These are phyloP conservation scores for Shargacucullia verbasci DNA, from an alignment of 2,888 invertebrate species.

Conservation along the genomic window DNA sequence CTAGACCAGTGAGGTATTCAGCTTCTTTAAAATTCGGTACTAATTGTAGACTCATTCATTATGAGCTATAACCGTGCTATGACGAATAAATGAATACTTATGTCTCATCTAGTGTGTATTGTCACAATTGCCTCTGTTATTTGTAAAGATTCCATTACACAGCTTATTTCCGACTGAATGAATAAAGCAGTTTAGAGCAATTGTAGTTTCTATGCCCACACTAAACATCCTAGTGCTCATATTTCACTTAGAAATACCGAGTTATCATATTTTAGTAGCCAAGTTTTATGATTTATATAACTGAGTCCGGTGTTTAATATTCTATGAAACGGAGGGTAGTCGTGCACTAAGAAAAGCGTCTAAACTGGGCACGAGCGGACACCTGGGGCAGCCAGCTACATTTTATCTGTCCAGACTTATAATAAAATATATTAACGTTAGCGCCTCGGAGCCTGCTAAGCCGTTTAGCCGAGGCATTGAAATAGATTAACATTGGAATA, in stretches of 20 bases:
- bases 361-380: slow-evolving; percentile 31
- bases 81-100: background rate
- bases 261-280: slow-evolving; percentile 28
- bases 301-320: slow-evolving; percentile 37
- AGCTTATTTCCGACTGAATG: background rate
- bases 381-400: slow-evolving; percentile 39
- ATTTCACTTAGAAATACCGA: slow-evolving; percentile 29
- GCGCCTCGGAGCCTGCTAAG: slow-evolving; percentile 45
- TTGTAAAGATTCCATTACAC: too few relatives aligned
- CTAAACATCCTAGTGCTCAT: slow-evolving; percentile 9
- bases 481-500: slow-evolving; percentile 48
- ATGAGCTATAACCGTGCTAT: too few relatives aligned
- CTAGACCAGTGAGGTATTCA: too few relatives aligned
- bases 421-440: slow-evolving; percentile 58
- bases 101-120: too few relatives aligned
- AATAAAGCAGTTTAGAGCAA: background rate
- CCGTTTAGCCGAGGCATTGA: slow-evolving; percentile 62
- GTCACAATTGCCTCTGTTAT: too few relatives aligned
- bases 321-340: slow-evolving; percentile 33
- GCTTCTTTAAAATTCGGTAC: too few relatives aligned
- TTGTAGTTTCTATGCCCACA: slow-evolving; percentile 13
- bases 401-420: slow-evolving; percentile 45
- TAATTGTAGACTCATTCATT: background rate
- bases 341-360: too few relatives aligned
- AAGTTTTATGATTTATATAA: slow-evolving; percentile 44